phyloP scores from a whole-genome alignment of 2,113 vertebrate genomes.

The Grammomys dolichurus region DNA sequence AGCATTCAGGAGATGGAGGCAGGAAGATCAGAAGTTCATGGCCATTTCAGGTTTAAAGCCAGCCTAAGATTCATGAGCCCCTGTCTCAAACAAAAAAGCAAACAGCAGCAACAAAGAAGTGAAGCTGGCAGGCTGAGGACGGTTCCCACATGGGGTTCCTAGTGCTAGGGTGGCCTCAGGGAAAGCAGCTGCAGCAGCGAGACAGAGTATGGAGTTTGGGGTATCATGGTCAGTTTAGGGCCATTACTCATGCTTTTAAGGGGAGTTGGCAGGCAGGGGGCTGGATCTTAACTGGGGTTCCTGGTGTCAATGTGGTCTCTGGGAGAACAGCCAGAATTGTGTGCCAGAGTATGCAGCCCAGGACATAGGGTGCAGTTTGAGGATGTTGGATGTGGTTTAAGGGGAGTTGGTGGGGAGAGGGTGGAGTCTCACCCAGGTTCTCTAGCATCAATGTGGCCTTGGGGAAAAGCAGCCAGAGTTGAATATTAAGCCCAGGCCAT shows the following conservation, averaged over 20 bases:
- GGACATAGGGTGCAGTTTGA: too few species aligned
- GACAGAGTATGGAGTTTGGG: not conserved
- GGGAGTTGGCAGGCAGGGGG: not conserved
- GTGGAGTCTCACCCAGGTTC: too few species aligned
- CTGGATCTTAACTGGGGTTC: not conserved
- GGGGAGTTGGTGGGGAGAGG: too few species aligned
- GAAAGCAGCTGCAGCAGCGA: not conserved
- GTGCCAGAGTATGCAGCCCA: too few species aligned
- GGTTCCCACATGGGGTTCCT: not conserved
- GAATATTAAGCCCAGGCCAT: not conserved
- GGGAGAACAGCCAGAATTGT: too few species aligned
- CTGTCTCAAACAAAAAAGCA: not conserved
- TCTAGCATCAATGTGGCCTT: too few species aligned
- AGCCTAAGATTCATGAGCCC: too few species aligned
- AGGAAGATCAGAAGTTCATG: not conserved
- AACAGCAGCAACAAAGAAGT: not conserved
- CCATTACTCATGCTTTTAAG: not conserved
- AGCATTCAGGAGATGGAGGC: not conserved
- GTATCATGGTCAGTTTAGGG: not conserved
- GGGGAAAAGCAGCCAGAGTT: too few species aligned
- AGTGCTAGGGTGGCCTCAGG: not conserved
- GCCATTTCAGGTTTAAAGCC: not conserved
- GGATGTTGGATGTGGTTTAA: too few species aligned
- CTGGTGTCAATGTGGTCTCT: not conserved
- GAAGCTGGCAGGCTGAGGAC: not conserved